A percentile compares a stretch with the other conserved stretches of the same genome.
Evolutionary conservation across 2,888 invertebrate genomes (phyloP).

Genomic region (Gymnoscelis rufifasciata): DNA sequence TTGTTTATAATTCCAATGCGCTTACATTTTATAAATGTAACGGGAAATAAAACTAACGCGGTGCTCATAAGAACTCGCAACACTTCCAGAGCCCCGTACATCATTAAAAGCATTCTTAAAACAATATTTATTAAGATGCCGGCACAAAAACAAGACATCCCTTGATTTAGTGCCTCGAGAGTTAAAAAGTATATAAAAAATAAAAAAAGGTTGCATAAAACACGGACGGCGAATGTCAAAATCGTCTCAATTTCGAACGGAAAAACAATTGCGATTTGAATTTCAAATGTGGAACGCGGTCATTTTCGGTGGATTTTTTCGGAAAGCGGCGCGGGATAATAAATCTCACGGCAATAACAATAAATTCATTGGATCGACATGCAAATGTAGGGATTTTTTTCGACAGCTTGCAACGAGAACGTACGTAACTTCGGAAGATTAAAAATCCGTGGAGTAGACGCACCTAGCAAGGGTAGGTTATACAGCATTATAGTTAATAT

Average conservation of each 20-base stretch:
- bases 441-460: constrained; percentile 39
- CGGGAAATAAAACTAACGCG: constrained; percentile 1
- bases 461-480: no score
- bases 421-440: constrained; percentile 50
- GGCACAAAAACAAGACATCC: constrained; percentile 42
- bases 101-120: constrained; percentile 62
- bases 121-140: constrained; percentile 43
- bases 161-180: constrained; percentile 59
- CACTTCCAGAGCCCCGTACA: constrained; percentile 40
- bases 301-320: constrained; percentile 72
- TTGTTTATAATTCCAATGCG: not conserved
- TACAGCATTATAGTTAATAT: no score
- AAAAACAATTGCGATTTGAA: constrained; percentile 75
- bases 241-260: constrained; percentile 73
- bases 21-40: not conserved
- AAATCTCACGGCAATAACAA: constrained; percentile 76
- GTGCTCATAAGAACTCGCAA: constrained; percentile 32
- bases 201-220: constrained; percentile 40
- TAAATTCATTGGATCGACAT: constrained; percentile 80
- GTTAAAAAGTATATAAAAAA: constrained; percentile 39
- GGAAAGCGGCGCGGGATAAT: constrained; percentile 60
- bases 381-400: constrained; percentile 74
- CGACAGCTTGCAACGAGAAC: constrained; percentile 56
- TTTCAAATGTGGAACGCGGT: constrained; percentile 68
- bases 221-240: constrained; percentile 69